Evolutionary conservation across 2,113 vertebrate genomes (phyloP).

Genomic region (Craseonycteris thonglongyai): DNA sequence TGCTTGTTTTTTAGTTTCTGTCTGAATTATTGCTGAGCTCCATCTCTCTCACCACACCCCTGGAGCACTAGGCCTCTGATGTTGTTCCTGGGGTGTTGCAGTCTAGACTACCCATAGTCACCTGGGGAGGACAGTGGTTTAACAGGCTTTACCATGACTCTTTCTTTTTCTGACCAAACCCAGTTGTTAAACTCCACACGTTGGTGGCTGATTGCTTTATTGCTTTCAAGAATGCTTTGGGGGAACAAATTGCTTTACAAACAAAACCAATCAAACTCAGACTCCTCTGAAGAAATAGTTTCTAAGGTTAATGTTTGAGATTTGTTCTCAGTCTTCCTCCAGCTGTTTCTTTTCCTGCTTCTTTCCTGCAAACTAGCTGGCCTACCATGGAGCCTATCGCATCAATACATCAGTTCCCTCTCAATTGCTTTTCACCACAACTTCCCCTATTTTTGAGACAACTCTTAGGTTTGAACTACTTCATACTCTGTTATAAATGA

Average conservation of each 20-base stretch:
- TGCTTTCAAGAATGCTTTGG: neutral
- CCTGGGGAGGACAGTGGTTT: neutral
- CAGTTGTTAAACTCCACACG: neutral
- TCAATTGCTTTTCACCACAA: neutral
- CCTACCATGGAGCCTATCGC: neutral
- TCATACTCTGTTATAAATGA: neutral
- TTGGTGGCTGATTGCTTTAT: neutral
- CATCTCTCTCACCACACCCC: accelerated
- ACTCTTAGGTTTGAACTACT: neutral
- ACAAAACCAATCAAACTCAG: neutral
- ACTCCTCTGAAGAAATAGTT: neutral
- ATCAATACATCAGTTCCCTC: neutral
- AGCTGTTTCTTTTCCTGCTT: neutral
- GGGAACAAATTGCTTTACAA: neutral
- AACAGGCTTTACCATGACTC: neutral
- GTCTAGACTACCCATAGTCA: neutral
- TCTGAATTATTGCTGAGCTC: neutral
- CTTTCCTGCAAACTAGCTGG: neutral
- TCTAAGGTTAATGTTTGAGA: neutral
- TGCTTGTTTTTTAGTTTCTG: neutral
- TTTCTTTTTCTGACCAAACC: neutral
- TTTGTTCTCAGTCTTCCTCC: neutral
- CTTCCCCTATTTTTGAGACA: neutral
- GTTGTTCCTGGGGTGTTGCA: neutral
- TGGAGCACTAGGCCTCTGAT: neutral